Evolutionary conservation across 2,888 invertebrate species (phyloP), one percentile per base, ranked within the genome.

Genomic region (Spisula solida): DNA sequence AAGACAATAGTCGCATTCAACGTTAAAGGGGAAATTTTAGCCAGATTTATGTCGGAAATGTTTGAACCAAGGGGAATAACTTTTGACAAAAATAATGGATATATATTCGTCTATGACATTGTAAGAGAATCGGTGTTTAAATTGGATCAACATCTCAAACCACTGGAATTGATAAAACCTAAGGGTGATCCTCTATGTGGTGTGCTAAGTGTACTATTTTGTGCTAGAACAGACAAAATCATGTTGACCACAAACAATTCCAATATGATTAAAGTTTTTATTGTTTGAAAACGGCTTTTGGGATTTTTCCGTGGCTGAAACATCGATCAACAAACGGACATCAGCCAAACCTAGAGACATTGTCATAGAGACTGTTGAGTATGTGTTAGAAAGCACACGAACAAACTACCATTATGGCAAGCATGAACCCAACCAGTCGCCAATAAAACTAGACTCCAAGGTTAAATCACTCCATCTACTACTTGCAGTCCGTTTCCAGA

Each of bases 41-140:
- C 70, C 4, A 81, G 31, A 31, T 85, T 87, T 78, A 51, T 56
- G 12, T 31, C 16, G 8, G n/a, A 47, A 14, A 80, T 20, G 0
- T 81, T 48, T 48, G 86, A 85, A 20, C 89, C 89, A 81, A 84
- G 55, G 34, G 87, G 89, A 12, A 41, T 89, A 41, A 78, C 81
- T 31, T 78, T 89, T 25, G 87, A 89, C 31, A 18, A 29, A 14
- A 29, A 56, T 5, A 85, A 75, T 70, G 86, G 82, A 4, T 84
- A 86, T 8, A 56, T 89, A 5, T 87, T 81, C 51, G 89, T 89
- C 8, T 48, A 41, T 78, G 75, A 78, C 55, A 4, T 18, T 31
- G 29, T 48, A 2, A 51, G 31, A 29, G 55, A 55, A 12, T 75
- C 55, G 5, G 31, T 84, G n/a, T 25, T 78, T 20, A 75, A 78